Evolutionary conservation across 2,888 invertebrate species (phyloP).

Genomic region (Yponomeuta sedellus): DNA sequence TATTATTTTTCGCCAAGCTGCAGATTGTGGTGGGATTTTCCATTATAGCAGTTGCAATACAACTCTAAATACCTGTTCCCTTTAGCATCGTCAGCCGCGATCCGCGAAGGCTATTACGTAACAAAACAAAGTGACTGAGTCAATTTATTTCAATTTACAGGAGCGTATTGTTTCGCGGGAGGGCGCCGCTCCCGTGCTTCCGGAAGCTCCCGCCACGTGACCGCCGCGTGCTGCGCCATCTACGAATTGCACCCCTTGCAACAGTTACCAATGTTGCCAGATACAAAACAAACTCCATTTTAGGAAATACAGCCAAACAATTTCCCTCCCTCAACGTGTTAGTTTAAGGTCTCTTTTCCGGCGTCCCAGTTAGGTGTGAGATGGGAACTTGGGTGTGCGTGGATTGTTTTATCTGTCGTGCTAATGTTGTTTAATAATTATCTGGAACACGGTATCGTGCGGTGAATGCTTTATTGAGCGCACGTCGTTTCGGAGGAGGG

Average conservation of each 20-base stretch:
- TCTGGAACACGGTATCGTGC: conserved; percentile 55
- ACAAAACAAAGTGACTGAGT: conserved; percentile 54
- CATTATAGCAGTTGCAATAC: too few relatives aligned
- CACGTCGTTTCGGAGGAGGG: conserved; percentile 40
- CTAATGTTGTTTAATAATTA: conserved; percentile 71
- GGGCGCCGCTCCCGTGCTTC: conserved; percentile 62
- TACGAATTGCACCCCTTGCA: conserved; percentile 62
- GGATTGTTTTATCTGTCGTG: conserved; percentile 64
- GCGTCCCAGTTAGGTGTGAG: neutral
- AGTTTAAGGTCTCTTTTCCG: neutral
- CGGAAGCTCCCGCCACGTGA: conserved; percentile 68
- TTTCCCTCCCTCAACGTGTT: conserved; percentile 25
- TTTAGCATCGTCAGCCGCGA: neutral
- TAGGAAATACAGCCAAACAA: conserved; percentile 17
- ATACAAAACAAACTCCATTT: conserved; percentile 39
- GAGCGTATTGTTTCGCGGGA: conserved; percentile 61
- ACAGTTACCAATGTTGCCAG: conserved; percentile 51
- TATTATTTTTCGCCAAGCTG: too few relatives aligned
- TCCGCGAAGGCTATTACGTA: conserved; percentile 32
- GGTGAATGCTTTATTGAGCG: conserved; percentile 47
- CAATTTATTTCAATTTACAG: conserved; percentile 76
- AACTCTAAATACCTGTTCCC: neutral
- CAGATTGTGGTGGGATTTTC: too few relatives aligned
- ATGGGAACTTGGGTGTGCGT: neutral
- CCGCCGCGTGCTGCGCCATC: conserved; percentile 69